A percentile compares a stretch with the other conserved stretches of the same genome.
Conservation (phyloP, 2,797 vertebrate species). For the Trichosurus vulpecula region DNA sequence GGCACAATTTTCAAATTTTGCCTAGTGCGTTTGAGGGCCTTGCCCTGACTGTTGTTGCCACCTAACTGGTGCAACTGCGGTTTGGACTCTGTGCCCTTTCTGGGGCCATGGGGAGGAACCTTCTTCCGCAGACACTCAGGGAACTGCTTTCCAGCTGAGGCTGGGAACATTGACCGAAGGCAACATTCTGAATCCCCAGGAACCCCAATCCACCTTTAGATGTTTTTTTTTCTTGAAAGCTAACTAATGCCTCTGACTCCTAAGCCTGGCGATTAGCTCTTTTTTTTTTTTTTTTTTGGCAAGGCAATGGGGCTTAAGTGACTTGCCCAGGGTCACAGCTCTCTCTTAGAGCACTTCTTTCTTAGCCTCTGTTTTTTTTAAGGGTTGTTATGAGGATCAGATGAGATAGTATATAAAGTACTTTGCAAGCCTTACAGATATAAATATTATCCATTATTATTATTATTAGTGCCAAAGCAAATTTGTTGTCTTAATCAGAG, state of each 20-base stretch:
- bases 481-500: neutral
- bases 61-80: neutral
- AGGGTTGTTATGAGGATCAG: neutral
- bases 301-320: no score
- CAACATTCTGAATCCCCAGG: neutral
- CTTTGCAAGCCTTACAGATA: neutral
- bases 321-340: no score
- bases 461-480: neutral
- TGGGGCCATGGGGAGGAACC: neutral
- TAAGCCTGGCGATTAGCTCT: neutral
- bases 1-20: neutral
- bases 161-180: neutral
- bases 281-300: no score
- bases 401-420: neutral
- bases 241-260: neutral
- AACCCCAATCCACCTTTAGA: neutral
- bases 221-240: neutral
- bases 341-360: neutral
- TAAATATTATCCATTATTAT: neutral
- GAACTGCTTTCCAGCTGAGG: neutral
- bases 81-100: neutral
- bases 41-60: neutral
- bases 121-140: neutral
- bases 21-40: neutral
- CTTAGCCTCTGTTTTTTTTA: neutral